Evolutionary conservation across 2,797 vertebrate species (phyloP), one percentile per base, ranked within the genome.

Genomic region (Buphagus erythrorhynchus): DNA sequence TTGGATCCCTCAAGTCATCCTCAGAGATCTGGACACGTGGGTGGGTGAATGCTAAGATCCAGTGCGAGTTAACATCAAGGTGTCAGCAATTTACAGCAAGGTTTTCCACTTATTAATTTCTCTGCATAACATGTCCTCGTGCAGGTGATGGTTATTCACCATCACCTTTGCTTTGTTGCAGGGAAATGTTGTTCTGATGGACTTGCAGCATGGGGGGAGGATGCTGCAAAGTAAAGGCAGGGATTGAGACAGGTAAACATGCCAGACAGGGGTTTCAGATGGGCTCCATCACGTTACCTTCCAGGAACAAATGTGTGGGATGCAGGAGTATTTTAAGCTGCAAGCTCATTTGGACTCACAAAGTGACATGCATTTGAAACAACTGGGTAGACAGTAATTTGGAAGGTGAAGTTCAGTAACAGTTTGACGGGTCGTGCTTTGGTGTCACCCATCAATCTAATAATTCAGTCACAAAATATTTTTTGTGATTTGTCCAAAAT

Each of bases 251-350:
- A 96, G 94, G 95, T 95, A 93, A 95, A 92, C 22, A 28, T 95
- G 86, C 88, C 92, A 96, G 92, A 86, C 93, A n/a, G 3, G 83
- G 87, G 36, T 96, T 97, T 97, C 94, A 92, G 87, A 94, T 95
- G 88, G 84, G 85, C 92, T 96, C 65, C 75, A 81, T 94, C 91
- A 43, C 68, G 38, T 96, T 96, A 84, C 93, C 95, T 96, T 97
- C 97, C 92, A 97, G 97, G 98, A 97, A 96, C 97, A 97, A 98
- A 90, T 33, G 93, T 95, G 96, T 97, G 91, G 96, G 95, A 91
- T 55, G 92, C 88, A 73, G 80, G 80, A 86, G 94, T 97, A 96
- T 98, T 98, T 97, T 97, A 97, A 97, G 97, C 94, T 97, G 82
- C 90, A 85, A 84, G 93, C 84, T 97, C 90, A 86, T 97, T 98